Conservation (phyloP, 2,797 vertebrate genomes). For the Enteromius unitaeniatus region DNA sequence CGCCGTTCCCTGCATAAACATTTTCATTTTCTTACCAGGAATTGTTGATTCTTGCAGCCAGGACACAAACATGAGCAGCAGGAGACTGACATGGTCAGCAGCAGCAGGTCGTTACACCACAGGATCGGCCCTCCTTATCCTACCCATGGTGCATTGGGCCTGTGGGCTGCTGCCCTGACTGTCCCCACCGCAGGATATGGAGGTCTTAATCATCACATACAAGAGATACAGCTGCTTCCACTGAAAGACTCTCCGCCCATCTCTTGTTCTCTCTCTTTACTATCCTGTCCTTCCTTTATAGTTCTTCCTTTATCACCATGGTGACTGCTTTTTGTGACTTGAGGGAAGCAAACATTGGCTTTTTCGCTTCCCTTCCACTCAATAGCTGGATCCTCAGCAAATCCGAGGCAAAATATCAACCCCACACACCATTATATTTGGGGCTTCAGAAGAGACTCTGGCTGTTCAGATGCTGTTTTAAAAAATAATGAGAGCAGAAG, state of each 20-base stretch:
- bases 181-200: conserved; percentile 40
- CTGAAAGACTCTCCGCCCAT: conserved; percentile 42
- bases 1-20: not conserved
- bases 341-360: conserved; percentile 41
- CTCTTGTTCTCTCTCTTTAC: conserved; percentile 21
- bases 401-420: not conserved
- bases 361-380: conserved; percentile 27
- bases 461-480: not conserved
- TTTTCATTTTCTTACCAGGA: not conserved
- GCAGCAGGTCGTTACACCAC: conserved; percentile 39
- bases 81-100: conserved; percentile 22
- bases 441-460: not conserved
- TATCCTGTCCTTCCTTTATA: conserved; percentile 19
- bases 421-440: not conserved
- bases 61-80: conserved; percentile 26
- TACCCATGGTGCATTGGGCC: conserved; percentile 38
- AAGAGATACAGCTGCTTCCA: conserved; percentile 52
- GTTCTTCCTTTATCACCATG: conserved; percentile 52
- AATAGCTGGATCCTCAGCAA: conserved; percentile 32
- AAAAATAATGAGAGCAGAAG: not conserved
- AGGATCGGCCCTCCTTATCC: conserved; percentile 25
- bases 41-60: conserved; percentile 12
- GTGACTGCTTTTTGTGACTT: conserved; percentile 56
- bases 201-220: conserved; percentile 59
- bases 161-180: conserved; percentile 19